These are phyloP conservation scores for Drosophila melanogaster DNA, from an alignment of 1,140 invertebrate genomes.

Conservation along the genomic window DNA sequence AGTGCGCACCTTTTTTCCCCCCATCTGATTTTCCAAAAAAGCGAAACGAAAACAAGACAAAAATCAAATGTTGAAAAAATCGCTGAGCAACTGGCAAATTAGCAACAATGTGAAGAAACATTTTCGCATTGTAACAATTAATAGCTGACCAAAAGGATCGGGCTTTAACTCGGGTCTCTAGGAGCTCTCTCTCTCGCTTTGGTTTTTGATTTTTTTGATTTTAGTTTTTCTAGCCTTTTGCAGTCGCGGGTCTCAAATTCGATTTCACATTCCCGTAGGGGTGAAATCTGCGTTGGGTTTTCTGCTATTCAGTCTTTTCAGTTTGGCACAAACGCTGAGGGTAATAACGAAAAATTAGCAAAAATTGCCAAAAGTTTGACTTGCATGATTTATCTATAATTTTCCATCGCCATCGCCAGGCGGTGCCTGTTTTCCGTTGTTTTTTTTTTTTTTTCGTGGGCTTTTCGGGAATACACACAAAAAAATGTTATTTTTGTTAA, in stretches of 20 bases:
- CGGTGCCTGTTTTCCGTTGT: constrained; percentile 55
- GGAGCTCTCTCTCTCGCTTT: constrained; percentile 13
- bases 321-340: constrained; percentile 66
- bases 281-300: constrained; percentile 77
- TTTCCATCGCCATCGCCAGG: constrained; percentile 69
- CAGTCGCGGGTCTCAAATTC: constrained; percentile 58
- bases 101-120: constrained; percentile 69
- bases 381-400: constrained; percentile 84
- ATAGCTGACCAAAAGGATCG: constrained; percentile 57
- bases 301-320: constrained; percentile 28
- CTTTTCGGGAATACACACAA: constrained; percentile 9
- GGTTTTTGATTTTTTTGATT: background rate
- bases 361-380: constrained; percentile 82
- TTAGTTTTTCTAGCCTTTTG: constrained; percentile 6
- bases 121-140: constrained; percentile 79
- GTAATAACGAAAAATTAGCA: constrained; percentile 83
- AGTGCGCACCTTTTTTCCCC: constrained; percentile 57
- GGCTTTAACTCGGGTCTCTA: constrained; percentile 14
- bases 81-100: constrained; percentile 59
- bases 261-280: constrained; percentile 82
- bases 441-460: constrained; percentile 9
- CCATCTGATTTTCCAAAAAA: constrained; percentile 17
- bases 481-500: background rate
- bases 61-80: constrained; percentile 30
- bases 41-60: constrained; percentile 22